Evolutionary conservation across 2,797 vertebrate species (phyloP), one percentile per base, ranked within the genome.

Genomic region (Chanos chanos): DNA sequence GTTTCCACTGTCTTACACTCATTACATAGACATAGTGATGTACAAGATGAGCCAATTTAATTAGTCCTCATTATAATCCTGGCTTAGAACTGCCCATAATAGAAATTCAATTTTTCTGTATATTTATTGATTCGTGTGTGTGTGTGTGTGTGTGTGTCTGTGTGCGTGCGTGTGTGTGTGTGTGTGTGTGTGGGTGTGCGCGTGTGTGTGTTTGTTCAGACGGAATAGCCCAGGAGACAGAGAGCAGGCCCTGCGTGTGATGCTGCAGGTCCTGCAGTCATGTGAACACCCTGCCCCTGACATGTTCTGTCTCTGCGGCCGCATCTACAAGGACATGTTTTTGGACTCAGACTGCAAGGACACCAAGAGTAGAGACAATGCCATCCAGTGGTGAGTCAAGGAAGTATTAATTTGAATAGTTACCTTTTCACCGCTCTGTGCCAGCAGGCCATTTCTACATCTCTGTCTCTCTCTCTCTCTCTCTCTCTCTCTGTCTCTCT

Each of bases 311-410:
- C 86, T 99, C 8, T 98, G 94, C 58, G 96, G 96, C 28, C 89
- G 93, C n/a, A 98, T 98, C 75, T 98, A 98, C 78, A 99, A 96
- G 71, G 96, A 99, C 74, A 93, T 95, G 64, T 99, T 98, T 74
- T 87, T 97, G 3, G 95, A 97, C 80, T 96, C 93, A 0, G 90
- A 94, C 76, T 98, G 88, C 77, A 92, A 93, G 76, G 95, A 99
- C 76, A 89, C 76, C 4, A 83, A 70, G 30, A 97, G 92, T 83
- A 84, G 93, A 60, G 94, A 96, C 74, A 87, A 81, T 1, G 94
- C 95, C 15, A 94, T 97, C 62, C 91, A 94, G 77, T 98, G 96
- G 96, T 96, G 78, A 81, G 74, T 47, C 16, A 6, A 15, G 15
- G 22, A 21, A 7, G 45, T 25, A 12, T 21, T 39, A 33, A 18